A percentile compares a stretch with the other conserved stretches of the same genome.
phyloP scores from a whole-genome alignment of 2,888 invertebrate species.

The Opisthograptis luteolata region DNA sequence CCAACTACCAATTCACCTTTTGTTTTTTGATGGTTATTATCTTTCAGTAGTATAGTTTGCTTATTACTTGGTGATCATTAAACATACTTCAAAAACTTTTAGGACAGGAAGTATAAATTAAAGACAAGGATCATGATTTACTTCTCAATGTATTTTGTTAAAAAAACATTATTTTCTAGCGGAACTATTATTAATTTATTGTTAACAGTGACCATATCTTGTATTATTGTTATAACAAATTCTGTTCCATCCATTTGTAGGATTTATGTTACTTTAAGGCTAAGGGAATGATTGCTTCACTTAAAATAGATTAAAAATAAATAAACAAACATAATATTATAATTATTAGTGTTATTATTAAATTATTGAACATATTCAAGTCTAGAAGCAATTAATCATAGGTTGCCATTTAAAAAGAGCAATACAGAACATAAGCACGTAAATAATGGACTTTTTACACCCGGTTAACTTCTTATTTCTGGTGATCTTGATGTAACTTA shows the following conservation, averaged over 20 bases:
- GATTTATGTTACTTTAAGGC: constrained; percentile 8
- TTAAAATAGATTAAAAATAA: constrained; percentile 11
- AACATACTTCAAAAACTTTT: no score
- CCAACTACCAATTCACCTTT: no score
- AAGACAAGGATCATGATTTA: no score
- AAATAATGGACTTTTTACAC: no score
- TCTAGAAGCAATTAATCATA: background rate
- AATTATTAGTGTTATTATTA: background rate
- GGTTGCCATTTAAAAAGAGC: no score
- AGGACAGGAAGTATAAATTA: no score
- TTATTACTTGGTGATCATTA: no score
- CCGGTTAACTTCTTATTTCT: no score
- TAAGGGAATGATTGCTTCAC: constrained; percentile 20
- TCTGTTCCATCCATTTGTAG: constrained; percentile 3
- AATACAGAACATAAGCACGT: no score
- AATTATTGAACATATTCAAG: background rate
- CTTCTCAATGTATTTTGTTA: constrained; percentile 35
- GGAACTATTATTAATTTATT: constrained; percentile 13
- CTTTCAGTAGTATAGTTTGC: no score
- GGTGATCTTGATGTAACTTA: no score
- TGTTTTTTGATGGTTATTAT: no score
- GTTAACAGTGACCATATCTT: constrained; percentile 5
- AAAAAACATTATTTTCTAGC: constrained; percentile 31
- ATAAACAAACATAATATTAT: background rate
- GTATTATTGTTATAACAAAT: background rate